Evolutionary conservation across 2,113 vertebrate genomes (phyloP).

Genomic region (Podocnemis expansa): DNA sequence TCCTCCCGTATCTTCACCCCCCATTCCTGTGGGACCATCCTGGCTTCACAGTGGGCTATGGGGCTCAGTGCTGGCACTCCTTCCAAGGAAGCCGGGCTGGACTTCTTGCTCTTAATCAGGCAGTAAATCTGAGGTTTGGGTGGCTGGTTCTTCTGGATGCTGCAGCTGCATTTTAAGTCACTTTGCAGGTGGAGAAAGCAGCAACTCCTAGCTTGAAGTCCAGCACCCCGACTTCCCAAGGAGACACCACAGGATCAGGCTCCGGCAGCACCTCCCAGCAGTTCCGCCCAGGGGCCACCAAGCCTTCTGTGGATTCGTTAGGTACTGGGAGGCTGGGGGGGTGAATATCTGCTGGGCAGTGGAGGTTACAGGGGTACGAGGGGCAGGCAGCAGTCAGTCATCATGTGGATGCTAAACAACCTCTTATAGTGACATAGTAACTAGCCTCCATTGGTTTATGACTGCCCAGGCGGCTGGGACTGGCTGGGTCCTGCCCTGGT

Average conservation of each 20-base stretch:
- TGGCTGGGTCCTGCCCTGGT: not conserved
- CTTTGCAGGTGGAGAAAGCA: conserved; percentile 87
- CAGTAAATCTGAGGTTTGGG: not conserved
- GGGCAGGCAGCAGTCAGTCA: too few relatives aligned
- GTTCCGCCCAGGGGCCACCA: conserved; percentile 80
- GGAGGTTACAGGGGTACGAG: too few relatives aligned
- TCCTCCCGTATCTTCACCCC: not conserved
- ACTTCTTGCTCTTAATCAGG: not conserved
- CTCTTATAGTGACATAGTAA: not conserved
- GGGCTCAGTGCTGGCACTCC: too few relatives aligned
- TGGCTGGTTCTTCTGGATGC: not conserved
- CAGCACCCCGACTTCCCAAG: conserved; percentile 87
- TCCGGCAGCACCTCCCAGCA: conserved; percentile 78
- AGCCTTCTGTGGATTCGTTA: conserved; percentile 82
- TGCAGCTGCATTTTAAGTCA: accelerated
- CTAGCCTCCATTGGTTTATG: not conserved
- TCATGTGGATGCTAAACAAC: too few relatives aligned
- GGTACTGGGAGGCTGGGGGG: conserved; percentile 80
- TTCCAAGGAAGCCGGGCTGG: accelerated
- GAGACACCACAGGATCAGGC: conserved; percentile 76
- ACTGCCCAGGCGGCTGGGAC: not conserved
- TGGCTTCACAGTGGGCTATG: not conserved
- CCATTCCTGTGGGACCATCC: not conserved
- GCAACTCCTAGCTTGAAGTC: conserved; percentile 90
- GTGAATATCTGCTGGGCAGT: too few relatives aligned